A percentile compares a stretch with the other conserved stretches of the same genome.
These are phyloP conservation scores for Diarsia mendica DNA, from an alignment of 2,888 invertebrate species.

Conservation along the genomic window DNA sequence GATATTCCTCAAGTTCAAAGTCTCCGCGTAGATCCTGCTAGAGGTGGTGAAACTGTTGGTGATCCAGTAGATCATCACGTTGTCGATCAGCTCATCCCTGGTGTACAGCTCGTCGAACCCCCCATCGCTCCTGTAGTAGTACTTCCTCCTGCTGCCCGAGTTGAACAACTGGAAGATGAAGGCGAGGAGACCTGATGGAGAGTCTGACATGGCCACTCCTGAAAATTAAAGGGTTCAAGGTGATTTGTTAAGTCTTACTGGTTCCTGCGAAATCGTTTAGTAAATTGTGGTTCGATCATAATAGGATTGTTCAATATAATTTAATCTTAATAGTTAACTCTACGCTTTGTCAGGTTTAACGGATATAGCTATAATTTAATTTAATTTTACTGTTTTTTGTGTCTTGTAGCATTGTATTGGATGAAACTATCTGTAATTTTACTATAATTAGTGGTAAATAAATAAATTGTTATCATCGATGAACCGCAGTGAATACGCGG, in stretches of 20 bases:
- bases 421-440: no score
- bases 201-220: constrained; percentile 92
- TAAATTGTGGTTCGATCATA: no score
- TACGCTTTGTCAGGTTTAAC: no score
- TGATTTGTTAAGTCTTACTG: background rate
- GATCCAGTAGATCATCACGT: constrained; percentile 92
- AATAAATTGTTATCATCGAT: background rate
- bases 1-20: constrained; percentile 68
- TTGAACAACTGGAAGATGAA: constrained; percentile 95
- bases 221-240: background rate
- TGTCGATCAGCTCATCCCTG: constrained; percentile 92
- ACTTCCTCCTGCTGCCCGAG: constrained; percentile 90
- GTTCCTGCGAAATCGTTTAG: background rate
- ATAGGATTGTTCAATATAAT: background rate
- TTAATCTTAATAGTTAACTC: no score
- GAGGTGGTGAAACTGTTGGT: constrained; percentile 93
- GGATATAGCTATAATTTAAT: no score
- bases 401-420: no score
- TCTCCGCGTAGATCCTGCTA: constrained; percentile 91
- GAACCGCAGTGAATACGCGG: background rate
- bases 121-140: constrained; percentile 86
- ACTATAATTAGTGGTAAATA: no score
- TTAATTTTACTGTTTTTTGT: no score
- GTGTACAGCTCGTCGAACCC: constrained; percentile 90
- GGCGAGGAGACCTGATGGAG: constrained; percentile 94